A percentile compares a stretch with the other conserved stretches of the same genome.
Evolutionary conservation across 2,888 invertebrate species (phyloP).

Genomic region (Oscheius myriophilus): DNA sequence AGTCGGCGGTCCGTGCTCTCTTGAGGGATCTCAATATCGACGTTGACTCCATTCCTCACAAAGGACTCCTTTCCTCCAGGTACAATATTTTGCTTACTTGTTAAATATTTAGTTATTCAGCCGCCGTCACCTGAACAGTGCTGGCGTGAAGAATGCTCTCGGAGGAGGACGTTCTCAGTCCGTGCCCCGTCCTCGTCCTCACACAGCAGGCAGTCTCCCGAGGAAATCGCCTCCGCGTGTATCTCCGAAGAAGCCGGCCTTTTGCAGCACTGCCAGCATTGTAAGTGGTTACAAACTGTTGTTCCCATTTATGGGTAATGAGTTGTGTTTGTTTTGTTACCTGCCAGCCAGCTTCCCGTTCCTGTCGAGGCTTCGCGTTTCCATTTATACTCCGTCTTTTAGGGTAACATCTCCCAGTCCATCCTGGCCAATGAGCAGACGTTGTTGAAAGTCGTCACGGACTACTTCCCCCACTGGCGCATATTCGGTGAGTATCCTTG

Average conservation of each 20-base stretch:
- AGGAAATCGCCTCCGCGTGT: too few species aligned
- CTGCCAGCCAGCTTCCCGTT: too few species aligned
- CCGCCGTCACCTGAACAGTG: too few species aligned
- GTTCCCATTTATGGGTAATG: too few species aligned
- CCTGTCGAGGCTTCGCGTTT: too few species aligned
- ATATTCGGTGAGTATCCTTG: neutral
- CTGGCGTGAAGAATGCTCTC: too few species aligned
- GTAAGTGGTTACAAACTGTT: neutral
- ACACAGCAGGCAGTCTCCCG: too few species aligned
- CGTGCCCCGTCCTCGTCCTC: too few species aligned
- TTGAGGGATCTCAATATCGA: neutral
- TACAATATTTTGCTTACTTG: neutral
- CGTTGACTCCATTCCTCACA: neutral
- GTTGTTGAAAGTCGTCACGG: neutral
- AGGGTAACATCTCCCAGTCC: neutral
- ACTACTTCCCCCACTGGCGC: neutral
- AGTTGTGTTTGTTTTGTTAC: too few species aligned
- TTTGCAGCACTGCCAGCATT: neutral
- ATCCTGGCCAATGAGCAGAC: slow-evolving; percentile 1
- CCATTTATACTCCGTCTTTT: too few species aligned
- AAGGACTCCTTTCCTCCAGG: neutral
- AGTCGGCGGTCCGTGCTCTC: too few species aligned
- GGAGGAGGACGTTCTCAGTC: too few species aligned
- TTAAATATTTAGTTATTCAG: neutral
- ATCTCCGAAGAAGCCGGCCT: neutral